Evolutionary conservation across 2,113 vertebrate species (phyloP).

Genomic region (Cichladusa arquata): DNA sequence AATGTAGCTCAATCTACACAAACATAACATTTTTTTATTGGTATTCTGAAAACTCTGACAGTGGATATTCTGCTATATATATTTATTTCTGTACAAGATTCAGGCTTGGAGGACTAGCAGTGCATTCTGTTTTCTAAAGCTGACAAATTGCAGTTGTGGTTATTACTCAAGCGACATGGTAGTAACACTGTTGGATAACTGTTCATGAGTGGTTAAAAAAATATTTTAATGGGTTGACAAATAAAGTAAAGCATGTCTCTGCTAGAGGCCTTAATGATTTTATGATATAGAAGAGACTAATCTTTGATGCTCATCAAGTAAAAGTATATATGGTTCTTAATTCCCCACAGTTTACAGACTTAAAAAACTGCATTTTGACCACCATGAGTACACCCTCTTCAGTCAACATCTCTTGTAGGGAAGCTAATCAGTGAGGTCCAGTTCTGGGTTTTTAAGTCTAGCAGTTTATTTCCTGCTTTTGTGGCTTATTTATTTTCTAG

Average conservation of each 20-base stretch:
- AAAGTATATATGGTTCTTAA: neutral
- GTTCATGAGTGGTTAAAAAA: neutral
- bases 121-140: neutral
- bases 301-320: neutral
- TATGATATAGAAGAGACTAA: neutral
- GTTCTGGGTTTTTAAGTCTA: neutral
- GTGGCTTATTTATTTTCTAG: neutral
- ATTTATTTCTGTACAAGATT: neutral
- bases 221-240: neutral
- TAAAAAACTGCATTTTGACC: neutral
- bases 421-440: neutral
- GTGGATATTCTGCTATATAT: neutral
- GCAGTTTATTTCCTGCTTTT: neutral
- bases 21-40: neutral
- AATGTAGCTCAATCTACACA: neutral
- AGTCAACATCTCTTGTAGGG: rapidly evolving
- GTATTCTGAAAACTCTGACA: neutral
- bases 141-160: neutral
- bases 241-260: neutral
- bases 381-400: neutral
- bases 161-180: neutral
- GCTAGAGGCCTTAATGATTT: neutral
- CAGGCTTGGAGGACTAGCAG: neutral
- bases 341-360: neutral
- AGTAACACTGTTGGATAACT: neutral